phyloP scores from a whole-genome alignment of 2,797 vertebrate genomes.

The Anguilla megastoma region DNA sequence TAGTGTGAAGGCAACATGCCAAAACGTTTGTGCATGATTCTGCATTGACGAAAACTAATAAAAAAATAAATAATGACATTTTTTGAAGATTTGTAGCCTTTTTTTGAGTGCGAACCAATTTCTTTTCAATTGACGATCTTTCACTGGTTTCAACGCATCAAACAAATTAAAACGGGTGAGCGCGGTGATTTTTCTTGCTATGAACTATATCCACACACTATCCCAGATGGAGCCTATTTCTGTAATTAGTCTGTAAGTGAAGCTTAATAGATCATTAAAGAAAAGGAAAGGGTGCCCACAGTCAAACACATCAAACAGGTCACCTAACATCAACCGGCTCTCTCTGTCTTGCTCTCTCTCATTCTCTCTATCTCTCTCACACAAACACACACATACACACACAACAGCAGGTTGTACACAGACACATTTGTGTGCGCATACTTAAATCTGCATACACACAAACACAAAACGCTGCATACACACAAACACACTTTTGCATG shows the following conservation, averaged over 20 bases:
- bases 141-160: too few relatives aligned
- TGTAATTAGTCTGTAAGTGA: constrained; percentile 43
- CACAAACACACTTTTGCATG: neutral
- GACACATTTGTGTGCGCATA: neutral
- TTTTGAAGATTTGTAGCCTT: too few relatives aligned
- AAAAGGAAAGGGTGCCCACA: constrained; percentile 34
- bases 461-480: neutral
- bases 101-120: too few relatives aligned
- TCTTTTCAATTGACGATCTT: too few relatives aligned
- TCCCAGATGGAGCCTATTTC: constrained; percentile 26
- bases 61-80: too few relatives aligned
- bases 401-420: neutral
- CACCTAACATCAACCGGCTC: neutral
- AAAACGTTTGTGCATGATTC: too few relatives aligned
- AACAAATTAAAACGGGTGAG: too few relatives aligned
- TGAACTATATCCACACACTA: constrained; percentile 2
- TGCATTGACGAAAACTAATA: too few relatives aligned
- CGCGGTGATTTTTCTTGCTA: too few relatives aligned
- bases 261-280: constrained; percentile 47
- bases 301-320: constrained; percentile 43
- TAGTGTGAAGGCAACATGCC: too few relatives aligned
- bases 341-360: too few relatives aligned
- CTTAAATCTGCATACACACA: neutral
- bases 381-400: neutral
- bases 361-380: neutral